Percentiles rank a stretch among this genome's conserved stretches.
phyloP scores from a whole-genome alignment of 2,797 vertebrate species.

The Apogon hyalosoma region DNA sequence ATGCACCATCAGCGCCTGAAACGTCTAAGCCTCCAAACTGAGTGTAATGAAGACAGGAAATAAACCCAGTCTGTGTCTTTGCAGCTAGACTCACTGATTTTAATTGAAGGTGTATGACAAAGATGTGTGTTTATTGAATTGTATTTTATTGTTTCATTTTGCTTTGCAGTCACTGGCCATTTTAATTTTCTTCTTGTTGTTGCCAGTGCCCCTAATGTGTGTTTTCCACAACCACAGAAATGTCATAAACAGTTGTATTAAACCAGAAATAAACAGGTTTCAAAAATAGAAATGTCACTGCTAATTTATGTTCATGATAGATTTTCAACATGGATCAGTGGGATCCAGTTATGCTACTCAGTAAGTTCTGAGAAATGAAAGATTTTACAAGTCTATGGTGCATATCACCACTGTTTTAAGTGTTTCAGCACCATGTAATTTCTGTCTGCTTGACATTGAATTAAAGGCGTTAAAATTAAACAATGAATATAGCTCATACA shows the following conservation, averaged over 20 bases:
- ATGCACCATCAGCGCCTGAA: slow-evolving; percentile 49
- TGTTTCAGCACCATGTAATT: not conserved
- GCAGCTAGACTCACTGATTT: slow-evolving; percentile 47
- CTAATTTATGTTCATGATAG: too few relatives aligned
- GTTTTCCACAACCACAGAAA: too few relatives aligned
- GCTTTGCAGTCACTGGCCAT: slow-evolving; percentile 10
- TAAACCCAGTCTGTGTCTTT: slow-evolving; percentile 26
- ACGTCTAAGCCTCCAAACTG: slow-evolving; percentile 45
- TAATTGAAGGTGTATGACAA: slow-evolving; percentile 49
- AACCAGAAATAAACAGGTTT: too few relatives aligned
- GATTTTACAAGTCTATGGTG: not conserved
- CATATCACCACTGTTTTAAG: not conserved
- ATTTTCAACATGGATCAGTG: too few relatives aligned
- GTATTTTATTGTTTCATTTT: slow-evolving; percentile 48
- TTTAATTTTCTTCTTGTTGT: slow-evolving; percentile 8
- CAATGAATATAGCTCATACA: not conserved
- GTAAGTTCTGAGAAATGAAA: not conserved
- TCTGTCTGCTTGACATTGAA: not conserved
- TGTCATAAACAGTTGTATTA: too few relatives aligned
- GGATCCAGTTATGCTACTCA: too few relatives aligned
- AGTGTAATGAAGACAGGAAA: slow-evolving; percentile 52
- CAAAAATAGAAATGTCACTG: too few relatives aligned
- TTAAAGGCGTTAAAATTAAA: slow-evolving; percentile 11
- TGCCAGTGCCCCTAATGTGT: not conserved
- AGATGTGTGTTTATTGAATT: slow-evolving; percentile 34